Percentiles rank a stretch among this genome's conserved stretches.
Evolutionary conservation across 2,888 invertebrate genomes (phyloP).

Genomic region (Cremastinae sp.): DNA sequence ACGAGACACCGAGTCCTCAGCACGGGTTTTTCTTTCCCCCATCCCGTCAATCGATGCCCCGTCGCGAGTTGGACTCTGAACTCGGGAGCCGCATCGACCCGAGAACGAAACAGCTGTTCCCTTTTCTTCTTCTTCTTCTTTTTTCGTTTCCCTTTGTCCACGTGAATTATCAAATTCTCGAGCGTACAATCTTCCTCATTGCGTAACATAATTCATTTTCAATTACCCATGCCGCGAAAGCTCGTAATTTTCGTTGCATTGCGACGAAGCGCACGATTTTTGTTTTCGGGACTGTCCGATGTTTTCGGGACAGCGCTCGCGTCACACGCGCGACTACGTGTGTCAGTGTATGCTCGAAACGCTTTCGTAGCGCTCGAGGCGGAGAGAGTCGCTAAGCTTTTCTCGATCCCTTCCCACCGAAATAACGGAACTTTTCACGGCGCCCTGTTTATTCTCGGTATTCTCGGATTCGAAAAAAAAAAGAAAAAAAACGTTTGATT

Average conservation of each 20-base stretch:
- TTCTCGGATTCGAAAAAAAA: background rate
- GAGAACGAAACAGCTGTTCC: too few species aligned
- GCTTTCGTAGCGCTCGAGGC: constrained; percentile 51
- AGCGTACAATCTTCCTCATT: too few species aligned
- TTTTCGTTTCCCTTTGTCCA: too few species aligned
- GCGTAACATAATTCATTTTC: too few species aligned
- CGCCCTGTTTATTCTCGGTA: constrained; percentile 3
- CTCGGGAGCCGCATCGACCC: too few species aligned
- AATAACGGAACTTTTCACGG: constrained; percentile 55
- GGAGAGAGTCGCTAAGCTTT: constrained; percentile 48
- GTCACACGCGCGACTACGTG: background rate
- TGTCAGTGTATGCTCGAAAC: background rate
- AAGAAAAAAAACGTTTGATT: background rate
- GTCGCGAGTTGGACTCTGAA: too few species aligned
- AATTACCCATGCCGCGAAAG: background rate
- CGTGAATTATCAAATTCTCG: too few species aligned
- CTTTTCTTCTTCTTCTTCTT: too few species aligned
- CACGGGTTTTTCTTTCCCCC: too few species aligned
- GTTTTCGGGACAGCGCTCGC: constrained; percentile 39
- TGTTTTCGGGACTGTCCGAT: background rate
- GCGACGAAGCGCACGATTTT: too few species aligned
- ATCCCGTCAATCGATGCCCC: too few species aligned
- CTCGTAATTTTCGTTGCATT: background rate
- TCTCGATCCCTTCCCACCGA: constrained; percentile 40
- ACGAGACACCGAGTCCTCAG: too few species aligned